Evolutionary conservation across 2,797 vertebrate genomes (phyloP).

Genomic region (Neoniphon sammara): DNA sequence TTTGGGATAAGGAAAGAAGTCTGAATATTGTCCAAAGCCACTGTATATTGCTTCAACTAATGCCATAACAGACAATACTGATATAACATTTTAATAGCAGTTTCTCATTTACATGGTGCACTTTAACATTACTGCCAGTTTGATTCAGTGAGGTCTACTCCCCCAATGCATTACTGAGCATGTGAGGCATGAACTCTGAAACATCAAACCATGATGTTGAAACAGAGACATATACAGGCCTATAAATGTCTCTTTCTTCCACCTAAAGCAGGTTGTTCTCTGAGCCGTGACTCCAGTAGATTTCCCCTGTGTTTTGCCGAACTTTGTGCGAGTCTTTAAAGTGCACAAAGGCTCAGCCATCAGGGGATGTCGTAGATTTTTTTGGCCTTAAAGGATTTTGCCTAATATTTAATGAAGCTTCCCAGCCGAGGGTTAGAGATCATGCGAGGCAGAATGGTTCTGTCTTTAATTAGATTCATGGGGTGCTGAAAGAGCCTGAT

Average conservation of each 20-base stretch:
- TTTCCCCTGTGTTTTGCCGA: background rate
- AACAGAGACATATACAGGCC: background rate
- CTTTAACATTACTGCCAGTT: background rate
- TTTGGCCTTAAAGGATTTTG: conserved; percentile 35
- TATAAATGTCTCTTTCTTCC: background rate
- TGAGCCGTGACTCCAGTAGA: conserved; percentile 11
- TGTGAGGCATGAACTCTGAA: conserved; percentile 18
- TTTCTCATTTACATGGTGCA: background rate
- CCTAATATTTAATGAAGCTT: conserved; percentile 54
- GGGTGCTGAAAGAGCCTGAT: conserved; percentile 19
- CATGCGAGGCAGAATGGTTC: conserved; percentile 31
- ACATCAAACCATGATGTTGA: background rate
- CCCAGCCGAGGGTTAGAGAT: conserved; percentile 35
- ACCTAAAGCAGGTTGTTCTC: conserved; percentile 8
- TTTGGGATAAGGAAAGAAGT: too few relatives aligned
- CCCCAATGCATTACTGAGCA: background rate
- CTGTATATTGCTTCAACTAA: background rate
- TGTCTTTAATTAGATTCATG: conserved; percentile 47
- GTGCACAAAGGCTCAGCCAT: background rate
- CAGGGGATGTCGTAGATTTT: conserved; percentile 18
- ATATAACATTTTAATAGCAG: background rate
- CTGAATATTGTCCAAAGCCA: too few relatives aligned
- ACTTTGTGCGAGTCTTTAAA: conserved; percentile 27
- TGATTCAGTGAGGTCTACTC: background rate
- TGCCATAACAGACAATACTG: background rate